Evolutionary conservation across 2,888 invertebrate genomes (phyloP), one percentile per base, ranked within the genome.

Genomic region (Tetramorium bicarinatum): DNA sequence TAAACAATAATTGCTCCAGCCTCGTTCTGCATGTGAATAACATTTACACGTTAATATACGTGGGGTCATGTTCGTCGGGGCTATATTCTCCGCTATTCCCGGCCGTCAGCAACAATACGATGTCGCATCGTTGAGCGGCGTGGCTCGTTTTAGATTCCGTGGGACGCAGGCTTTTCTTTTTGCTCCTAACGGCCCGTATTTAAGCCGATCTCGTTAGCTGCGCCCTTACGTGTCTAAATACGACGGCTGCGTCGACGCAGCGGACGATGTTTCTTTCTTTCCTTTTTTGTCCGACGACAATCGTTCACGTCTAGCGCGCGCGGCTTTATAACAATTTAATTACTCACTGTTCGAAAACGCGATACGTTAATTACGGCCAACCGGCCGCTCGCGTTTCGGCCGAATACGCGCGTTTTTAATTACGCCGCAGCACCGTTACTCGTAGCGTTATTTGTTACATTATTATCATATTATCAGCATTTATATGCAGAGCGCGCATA

Each of bases 51-150:
- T 13, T 34, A 15, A 44, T 54, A 13, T 9, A 67, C 52, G 52
- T 25, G 59, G 59, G 38, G 52, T 44, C 59, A 34, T 47, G 25
- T 38, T 66, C 52, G 74, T 29, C 59, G 18, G 71, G 64, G 15
- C 34, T 81, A 62, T 67, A 72, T 62, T 25, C 64, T 21, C 9
- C 18, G 76, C 75, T 87, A 89, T 89, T 89, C 69, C 64, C 62
- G 83, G 69, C 49, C 29, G 61, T 76, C 66, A 77, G 83, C 83
- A 87, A 89, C 90, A 89, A 89, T 89, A 88, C 89, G 83, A 89
- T 85, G 75, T 75, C 81, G 44, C 74, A 82, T 72, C 69, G 86
- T 74, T 76, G 72, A 81, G 52, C 69, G 84, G 56, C 84, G 61
- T 34, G 62, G 59, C 77, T 75, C 83, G 77, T 82, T 80, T 84